Conservation (phyloP, 2,113 vertebrate species). For the Menura novaehollandiae region DNA sequence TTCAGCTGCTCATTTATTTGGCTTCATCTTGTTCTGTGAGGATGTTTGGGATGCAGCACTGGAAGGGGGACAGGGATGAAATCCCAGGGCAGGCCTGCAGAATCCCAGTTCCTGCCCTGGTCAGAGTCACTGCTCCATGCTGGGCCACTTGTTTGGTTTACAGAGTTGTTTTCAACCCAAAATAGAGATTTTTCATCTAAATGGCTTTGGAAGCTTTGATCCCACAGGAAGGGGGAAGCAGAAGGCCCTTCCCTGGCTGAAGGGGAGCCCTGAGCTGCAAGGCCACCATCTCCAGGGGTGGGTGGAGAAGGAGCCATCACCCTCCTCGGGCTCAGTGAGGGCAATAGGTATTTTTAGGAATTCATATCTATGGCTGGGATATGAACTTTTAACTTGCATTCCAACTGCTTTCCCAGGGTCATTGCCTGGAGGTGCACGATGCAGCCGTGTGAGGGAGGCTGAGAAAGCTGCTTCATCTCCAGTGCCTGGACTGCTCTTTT, state of each 20-base stretch:
- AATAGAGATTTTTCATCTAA: background rate
- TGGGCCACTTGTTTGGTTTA: background rate
- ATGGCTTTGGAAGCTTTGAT: background rate
- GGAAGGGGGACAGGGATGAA: background rate
- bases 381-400: background rate
- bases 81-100: background rate
- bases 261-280: background rate
- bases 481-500: background rate
- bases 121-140: background rate
- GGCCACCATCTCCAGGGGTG: background rate
- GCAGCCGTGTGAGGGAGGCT: background rate
- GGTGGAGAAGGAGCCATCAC: background rate
- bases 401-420: background rate
- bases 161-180: background rate
- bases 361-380: background rate
- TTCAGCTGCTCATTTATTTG: background rate
- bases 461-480: background rate
- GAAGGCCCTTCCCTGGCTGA: background rate
- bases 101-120: background rate
- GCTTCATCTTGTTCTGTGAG: too few species aligned
- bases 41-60: background rate
- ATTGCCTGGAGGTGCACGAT: background rate
- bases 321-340: background rate
- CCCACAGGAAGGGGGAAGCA: background rate
- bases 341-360: rapidly evolving